Conservation (phyloP, 2,797 vertebrate genomes). For the Tympanoctomys barrerae region DNA sequence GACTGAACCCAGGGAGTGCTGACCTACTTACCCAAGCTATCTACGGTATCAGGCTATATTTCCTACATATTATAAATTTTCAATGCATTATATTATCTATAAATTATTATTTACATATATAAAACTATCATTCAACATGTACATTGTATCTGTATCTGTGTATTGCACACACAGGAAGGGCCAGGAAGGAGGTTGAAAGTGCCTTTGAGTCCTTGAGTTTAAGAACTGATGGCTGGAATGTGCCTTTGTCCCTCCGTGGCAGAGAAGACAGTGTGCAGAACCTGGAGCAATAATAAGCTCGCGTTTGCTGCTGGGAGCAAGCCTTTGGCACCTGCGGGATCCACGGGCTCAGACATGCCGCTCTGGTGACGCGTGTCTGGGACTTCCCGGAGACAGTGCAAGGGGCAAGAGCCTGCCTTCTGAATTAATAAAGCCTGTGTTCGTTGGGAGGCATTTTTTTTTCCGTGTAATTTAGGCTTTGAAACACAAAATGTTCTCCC, state of each 20-base stretch:
- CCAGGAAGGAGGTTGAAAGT: not conserved
- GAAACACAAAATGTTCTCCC: constrained; percentile 62
- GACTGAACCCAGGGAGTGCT: not conserved
- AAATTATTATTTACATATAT: not conserved
- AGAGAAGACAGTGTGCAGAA: constrained; percentile 28
- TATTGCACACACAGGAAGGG: not conserved
- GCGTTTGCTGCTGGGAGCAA: constrained; percentile 32
- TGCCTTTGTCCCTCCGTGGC: not conserved
- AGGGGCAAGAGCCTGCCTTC: not conserved
- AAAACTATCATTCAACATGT: not conserved
- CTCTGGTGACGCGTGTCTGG: not conserved
- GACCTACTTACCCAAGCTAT: not conserved
- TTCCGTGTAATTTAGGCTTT: constrained; percentile 66
- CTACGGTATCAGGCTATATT: not conserved
- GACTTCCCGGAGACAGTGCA: not conserved
- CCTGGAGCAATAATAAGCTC: not conserved
- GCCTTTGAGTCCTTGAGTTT: not conserved
- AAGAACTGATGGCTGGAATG: too few species aligned
- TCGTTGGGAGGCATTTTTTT: constrained; percentile 51
- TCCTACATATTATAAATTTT: not conserved
- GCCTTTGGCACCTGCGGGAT: not conserved
- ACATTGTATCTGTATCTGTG: not conserved
- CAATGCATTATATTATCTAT: not conserved
- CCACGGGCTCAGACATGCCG: not conserved
- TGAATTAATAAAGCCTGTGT: constrained; percentile 49